Base-by-base conservation (phyloP, 2,888 invertebrate species). In the Drosophila neotestacea region DNA sequence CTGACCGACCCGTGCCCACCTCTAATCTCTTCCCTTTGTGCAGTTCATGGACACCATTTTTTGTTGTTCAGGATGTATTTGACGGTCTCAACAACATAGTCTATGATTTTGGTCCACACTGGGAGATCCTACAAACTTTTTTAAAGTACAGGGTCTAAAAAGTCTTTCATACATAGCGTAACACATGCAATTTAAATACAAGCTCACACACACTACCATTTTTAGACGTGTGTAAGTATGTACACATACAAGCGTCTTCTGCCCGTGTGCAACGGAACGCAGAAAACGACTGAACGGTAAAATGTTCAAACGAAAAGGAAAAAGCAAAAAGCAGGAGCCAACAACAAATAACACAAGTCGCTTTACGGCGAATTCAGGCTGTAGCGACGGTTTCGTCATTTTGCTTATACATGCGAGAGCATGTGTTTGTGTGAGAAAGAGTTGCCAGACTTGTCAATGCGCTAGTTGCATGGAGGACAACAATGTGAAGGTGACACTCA, bases 321-420 rank as follows among this genome's bases (percentile, higher is more conserved):
- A 22, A n/a, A 54, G 30, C 10, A 44, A 70, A 4, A 4, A 58
- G 34, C 27, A 52, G 38, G 39, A 59, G 34, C 38, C 38, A 30
- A 52, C 3, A 46, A 46, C 46, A 30, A 48, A 32, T 52, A 38
- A 36, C 42, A n/a, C 11, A 11, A 16, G 22, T 11, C 34, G 48
- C 3, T 50, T 34, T 46, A 39, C 83, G 72, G 80, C 80, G 80
- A 86, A 80, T 76, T 80, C 34, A 27, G 0, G 7, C 11, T 11
- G 13, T 3, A 3, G 32, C 34, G 36, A 54, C 67, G 50, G 67
- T 6, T 51, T 4, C 16, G 47, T 22, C 16, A 27, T 11, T 6
- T 27, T 6, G 11, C 11, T 44, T 4, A 28, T 28, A 28, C 27
- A n/a, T 3, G 3, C 27, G 28, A 28, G 28, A 28, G 28, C 6